Evolutionary conservation across 2,797 vertebrate genomes (phyloP).

Genomic region (Smutsia gigantea): DNA sequence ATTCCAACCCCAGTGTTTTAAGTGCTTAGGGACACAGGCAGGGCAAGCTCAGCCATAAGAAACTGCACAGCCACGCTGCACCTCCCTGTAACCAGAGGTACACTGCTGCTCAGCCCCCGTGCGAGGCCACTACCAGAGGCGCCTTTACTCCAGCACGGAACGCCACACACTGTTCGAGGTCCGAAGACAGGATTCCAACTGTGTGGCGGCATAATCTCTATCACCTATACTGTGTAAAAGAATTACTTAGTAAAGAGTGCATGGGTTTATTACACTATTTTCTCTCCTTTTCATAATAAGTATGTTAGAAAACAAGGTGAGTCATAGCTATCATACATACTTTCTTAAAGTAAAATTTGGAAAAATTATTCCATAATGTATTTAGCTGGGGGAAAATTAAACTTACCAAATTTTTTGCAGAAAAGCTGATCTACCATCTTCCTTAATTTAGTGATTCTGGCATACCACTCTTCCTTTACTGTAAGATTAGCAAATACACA

Average conservation of each 20-base stretch:
- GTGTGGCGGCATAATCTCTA: too few species aligned
- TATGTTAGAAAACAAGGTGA: neutral
- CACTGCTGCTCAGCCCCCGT: too few species aligned
- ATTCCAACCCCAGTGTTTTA: neutral
- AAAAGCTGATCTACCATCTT: conserved; percentile 89
- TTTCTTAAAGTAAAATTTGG: neutral
- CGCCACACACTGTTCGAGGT: too few species aligned
- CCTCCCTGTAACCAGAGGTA: too few species aligned
- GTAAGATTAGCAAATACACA: neutral
- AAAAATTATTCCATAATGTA: neutral
- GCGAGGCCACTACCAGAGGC: too few species aligned
- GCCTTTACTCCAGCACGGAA: too few species aligned
- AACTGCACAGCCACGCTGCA: too few species aligned
- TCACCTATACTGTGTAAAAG: neutral
- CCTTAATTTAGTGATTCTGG: conserved; percentile 86
- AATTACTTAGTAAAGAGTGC: neutral
- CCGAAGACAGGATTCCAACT: too few species aligned
- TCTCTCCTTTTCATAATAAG: neutral
- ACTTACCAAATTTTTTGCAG: conserved; percentile 89
- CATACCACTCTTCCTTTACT: conserved; percentile 88
- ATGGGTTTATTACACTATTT: neutral
- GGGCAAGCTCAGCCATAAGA: too few species aligned
- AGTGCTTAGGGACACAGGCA: neutral
- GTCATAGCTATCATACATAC: neutral
- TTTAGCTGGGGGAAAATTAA: neutral